Evolutionary conservation across 1,140 invertebrate genomes (phyloP), one percentile per base, ranked within the genome.

Genomic region (Scylla paramamosain): DNA sequence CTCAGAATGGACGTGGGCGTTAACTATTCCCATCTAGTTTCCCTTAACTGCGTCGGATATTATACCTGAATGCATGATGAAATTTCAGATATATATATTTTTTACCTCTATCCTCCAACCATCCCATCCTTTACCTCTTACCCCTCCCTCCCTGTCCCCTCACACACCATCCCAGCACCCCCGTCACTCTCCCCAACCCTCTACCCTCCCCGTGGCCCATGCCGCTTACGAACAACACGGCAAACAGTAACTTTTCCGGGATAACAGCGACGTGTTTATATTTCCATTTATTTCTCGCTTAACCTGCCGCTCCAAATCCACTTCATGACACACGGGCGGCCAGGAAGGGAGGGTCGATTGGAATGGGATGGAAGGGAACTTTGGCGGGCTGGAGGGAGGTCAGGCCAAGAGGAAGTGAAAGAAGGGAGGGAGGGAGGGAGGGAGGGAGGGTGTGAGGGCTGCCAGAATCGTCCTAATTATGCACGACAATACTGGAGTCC

Each of bases 251-350:
- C 67, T 77, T 77, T 77, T 77, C 20, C n/a, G 67, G 67, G 67
- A 77, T 77, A 77, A 77, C 67, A n/a, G 67, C 67, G 67, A 77
- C 67, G 67, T 77, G 67, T 77, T 77, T 77, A 77, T 77, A n/a
- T 77, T 77, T 77, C 67, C 67, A 77, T 77, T 77, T 77, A 77
- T 77, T 77, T 77, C 67, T 77, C 67, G 67, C 25, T 77, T 77
- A 77, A 77, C 67, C n/a, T 77, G 67, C 20, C 67, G 20, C 67
- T n/a, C 67, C 20, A 77, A 2, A 77, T 77, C 67, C n/a, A 77
- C 67, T 77, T n/a, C 67, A 77, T 77, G 20, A 77, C 67, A 77
- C 67, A 20, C 12, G 20, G 52, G 52, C 52, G 10, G 52, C 0
- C 16, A 59, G 52, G 10, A 59, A 20, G 52, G 52, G 16, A 59